Conservation (phyloP, 2,888 invertebrate species). For the Dolichopus griseipennis region DNA sequence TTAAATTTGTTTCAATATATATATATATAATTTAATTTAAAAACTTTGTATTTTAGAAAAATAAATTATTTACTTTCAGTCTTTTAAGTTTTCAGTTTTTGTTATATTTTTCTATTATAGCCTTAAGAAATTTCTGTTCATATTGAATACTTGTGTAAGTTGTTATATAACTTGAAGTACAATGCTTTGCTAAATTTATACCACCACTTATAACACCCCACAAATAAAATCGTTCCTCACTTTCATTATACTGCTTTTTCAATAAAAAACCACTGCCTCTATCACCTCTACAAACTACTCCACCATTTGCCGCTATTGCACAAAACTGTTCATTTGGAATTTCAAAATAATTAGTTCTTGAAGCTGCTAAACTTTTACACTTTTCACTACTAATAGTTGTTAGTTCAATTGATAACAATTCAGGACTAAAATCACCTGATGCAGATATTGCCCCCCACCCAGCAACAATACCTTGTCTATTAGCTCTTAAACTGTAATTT, state of each 20-base stretch:
- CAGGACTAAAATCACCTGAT: slow-evolving; percentile 16
- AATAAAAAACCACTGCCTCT: slow-evolving; percentile 31
- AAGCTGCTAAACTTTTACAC: slow-evolving; percentile 22
- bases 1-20: too few species aligned
- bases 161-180: slow-evolving; percentile 16
- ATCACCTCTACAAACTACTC: slow-evolving; percentile 28
- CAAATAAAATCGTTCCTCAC: slow-evolving; percentile 22
- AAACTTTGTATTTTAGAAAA: too few species aligned
- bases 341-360: slow-evolving; percentile 16
- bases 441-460: slow-evolving; percentile 26
- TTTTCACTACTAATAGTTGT: slow-evolving; percentile 22
- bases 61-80: too few species aligned
- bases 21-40: too few species aligned
- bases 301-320: slow-evolving; percentile 25
- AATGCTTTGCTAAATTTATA: background rate
- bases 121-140: slow-evolving; percentile 10
- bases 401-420: slow-evolving; percentile 22
- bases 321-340: slow-evolving; percentile 36
- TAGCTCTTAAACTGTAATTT: slow-evolving; percentile 14
- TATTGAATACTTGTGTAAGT: slow-evolving; percentile 24
- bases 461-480: slow-evolving; percentile 21
- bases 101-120: too few species aligned
- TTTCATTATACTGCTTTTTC: background rate
- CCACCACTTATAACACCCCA: slow-evolving; percentile 30
- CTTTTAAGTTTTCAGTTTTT: too few species aligned